Percentiles rank a stretch among this genome's conserved stretches.
Conservation (phyloP, 2,888 invertebrate species). For the Ashinkailepas kermadecensis region DNA sequence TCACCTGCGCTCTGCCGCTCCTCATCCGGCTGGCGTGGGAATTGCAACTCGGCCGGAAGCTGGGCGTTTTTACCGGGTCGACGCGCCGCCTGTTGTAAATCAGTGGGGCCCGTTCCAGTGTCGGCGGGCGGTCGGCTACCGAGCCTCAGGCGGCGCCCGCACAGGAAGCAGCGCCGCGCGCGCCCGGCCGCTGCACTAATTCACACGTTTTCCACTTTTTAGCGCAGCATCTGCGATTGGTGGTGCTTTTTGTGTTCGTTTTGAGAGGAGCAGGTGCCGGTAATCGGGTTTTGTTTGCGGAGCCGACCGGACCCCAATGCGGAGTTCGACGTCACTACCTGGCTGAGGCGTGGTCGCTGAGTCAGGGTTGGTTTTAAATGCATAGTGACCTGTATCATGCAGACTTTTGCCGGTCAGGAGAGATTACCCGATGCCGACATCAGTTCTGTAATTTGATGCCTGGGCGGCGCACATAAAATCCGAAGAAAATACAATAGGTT, state of each 20-base stretch:
- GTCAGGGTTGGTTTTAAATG: too few species aligned
- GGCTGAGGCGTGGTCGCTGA: too few species aligned
- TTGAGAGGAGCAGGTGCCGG: not conserved
- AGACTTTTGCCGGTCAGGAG: too few species aligned
- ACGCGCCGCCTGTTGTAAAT: not conserved
- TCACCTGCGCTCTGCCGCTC: not conserved
- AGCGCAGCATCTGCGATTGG: not conserved
- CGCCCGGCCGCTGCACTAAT: not conserved
- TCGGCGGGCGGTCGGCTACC: not conserved
- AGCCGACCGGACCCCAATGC: too few species aligned
- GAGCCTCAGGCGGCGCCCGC: not conserved
- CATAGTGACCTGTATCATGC: too few species aligned
- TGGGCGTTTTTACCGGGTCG: not conserved
- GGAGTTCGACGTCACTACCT: too few species aligned
- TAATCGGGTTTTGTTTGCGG: not conserved
- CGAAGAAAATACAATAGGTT: too few species aligned
- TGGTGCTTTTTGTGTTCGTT: not conserved
- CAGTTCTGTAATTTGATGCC: too few species aligned
- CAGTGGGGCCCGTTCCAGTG: not conserved
- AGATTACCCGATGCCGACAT: too few species aligned
- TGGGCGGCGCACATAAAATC: too few species aligned
- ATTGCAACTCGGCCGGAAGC: constrained; percentile 8
- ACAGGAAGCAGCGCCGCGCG: not conserved
- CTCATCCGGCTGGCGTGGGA: constrained; percentile 6
- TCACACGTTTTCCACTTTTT: constrained; percentile 14